phyloP scores from a whole-genome alignment of 2,888 invertebrate species.

The Gnatocerus cornutus region DNA sequence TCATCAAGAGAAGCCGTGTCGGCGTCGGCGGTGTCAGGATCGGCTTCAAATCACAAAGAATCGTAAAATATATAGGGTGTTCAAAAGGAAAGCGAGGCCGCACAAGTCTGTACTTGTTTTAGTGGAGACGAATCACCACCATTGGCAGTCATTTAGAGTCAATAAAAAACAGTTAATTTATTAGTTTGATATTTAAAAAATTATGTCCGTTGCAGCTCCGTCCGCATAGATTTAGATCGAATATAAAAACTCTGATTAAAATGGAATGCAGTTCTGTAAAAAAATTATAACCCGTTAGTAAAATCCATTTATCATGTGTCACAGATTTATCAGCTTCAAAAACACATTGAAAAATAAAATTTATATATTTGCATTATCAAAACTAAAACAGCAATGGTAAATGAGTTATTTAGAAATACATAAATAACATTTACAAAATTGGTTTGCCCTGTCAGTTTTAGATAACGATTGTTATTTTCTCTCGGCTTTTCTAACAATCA shows the following conservation, averaged over 20 bases:
- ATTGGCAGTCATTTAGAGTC: too few species aligned
- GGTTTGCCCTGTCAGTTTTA: too few species aligned
- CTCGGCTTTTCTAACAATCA: too few species aligned
- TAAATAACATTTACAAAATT: too few species aligned
- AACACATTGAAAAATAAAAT: background rate
- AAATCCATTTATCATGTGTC: constrained; percentile 1
- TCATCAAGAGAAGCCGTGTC: constrained; percentile 54
- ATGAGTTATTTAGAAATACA: too few species aligned
- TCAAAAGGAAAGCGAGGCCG: background rate
- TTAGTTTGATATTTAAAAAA: too few species aligned
- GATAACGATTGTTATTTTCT: too few species aligned
- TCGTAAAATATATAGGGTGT: constrained; percentile 9
- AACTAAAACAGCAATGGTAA: too few species aligned
- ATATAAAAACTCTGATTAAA: background rate
- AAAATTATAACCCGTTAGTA: background rate
- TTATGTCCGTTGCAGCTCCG: too few species aligned
- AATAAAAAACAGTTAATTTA: too few species aligned
- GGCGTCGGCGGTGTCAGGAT: constrained; percentile 39
- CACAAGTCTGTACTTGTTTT: background rate
- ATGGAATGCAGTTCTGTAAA: constrained; percentile 2
- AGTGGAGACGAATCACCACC: too few species aligned
- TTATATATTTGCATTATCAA: background rate
- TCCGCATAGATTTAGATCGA: too few species aligned
- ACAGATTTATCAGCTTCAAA: background rate
- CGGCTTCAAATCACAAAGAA: constrained; percentile 1